Percentiles rank a stretch among this genome's conserved stretches.
Conservation (phyloP, 2,113 vertebrate genomes). For the Theristicus caerulescens region DNA sequence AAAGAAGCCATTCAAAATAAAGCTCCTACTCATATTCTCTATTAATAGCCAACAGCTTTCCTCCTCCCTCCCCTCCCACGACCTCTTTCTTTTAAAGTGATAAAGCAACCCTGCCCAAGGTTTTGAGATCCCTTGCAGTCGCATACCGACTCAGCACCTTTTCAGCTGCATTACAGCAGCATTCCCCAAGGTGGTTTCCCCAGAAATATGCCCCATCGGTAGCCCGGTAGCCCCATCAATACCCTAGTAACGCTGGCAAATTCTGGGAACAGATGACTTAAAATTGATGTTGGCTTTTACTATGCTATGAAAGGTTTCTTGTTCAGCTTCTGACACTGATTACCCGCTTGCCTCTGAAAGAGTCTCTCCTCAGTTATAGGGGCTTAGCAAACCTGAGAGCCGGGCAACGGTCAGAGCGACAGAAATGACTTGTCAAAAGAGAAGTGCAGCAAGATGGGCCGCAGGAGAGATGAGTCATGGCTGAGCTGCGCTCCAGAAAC, state of each 20-base stretch:
- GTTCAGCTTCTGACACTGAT: neutral
- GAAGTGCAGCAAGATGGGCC: slow-evolving; percentile 17
- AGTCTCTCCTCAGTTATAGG: neutral
- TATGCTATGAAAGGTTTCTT: neutral
- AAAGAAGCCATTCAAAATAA: slow-evolving; percentile 41
- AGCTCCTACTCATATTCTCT: slow-evolving; percentile 10
- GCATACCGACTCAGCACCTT: neutral
- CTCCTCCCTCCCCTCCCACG: neutral
- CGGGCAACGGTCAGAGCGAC: slow-evolving; percentile 50
- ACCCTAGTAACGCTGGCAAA: neutral
- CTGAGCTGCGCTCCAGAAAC: slow-evolving; percentile 59
- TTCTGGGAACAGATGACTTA: neutral
- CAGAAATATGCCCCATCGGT: neutral
- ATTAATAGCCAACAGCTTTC: slow-evolving; percentile 14
- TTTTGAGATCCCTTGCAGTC: neutral
- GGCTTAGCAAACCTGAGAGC: slow-evolving; percentile 72
- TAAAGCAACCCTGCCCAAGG: neutral
- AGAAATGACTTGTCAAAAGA: slow-evolving; percentile 47
- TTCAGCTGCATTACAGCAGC: neutral
- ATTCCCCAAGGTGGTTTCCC: neutral
- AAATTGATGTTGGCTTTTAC: neutral
- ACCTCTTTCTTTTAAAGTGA: neutral
- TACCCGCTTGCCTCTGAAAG: neutral
- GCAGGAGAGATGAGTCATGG: slow-evolving; percentile 65
- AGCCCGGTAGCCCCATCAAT: neutral